Evolutionary conservation across 1,140 invertebrate genomes (phyloP).

Genomic region (Aphidius gifuensis): DNA sequence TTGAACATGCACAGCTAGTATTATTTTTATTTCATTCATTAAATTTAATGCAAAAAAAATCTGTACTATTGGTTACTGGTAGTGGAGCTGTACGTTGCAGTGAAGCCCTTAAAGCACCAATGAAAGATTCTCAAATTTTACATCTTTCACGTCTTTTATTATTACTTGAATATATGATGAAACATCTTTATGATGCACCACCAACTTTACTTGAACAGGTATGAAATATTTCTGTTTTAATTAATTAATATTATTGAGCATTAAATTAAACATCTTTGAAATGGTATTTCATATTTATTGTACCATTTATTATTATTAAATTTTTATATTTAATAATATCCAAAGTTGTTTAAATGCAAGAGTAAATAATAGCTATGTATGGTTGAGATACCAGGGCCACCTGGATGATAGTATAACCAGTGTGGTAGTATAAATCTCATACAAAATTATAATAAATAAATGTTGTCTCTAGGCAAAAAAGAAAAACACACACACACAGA

Average conservation of each 20-base stretch:
- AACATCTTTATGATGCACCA: slow-evolving; percentile 88
- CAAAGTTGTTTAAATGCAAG: slow-evolving; percentile 38
- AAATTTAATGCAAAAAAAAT: slow-evolving; percentile 95
- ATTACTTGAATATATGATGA: slow-evolving; percentile 93
- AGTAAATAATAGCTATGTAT: slow-evolving; percentile 27
- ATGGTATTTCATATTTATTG: not conserved
- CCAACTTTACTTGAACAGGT: slow-evolving; percentile 74
- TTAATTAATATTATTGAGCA: slow-evolving; percentile 5
- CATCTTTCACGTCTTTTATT: slow-evolving; percentile 80
- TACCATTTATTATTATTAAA: not conserved
- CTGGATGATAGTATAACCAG: slow-evolving; percentile 47
- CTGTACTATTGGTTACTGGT: slow-evolving; percentile 78
- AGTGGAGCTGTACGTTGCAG: slow-evolving; percentile 66
- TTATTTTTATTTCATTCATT: slow-evolving; percentile 92
- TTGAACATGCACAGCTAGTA: slow-evolving; percentile 91
- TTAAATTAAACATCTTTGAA: not conserved
- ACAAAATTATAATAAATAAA: slow-evolving; percentile 30
- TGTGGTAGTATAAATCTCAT: slow-evolving; percentile 53
- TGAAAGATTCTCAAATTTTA: slow-evolving; percentile 71
- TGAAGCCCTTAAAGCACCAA: slow-evolving; percentile 61
- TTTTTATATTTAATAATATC: slow-evolving; percentile 8
- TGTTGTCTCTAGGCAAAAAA: too few relatives aligned
- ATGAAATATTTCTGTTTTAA: slow-evolving; percentile 28
- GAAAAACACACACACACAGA: too few relatives aligned
- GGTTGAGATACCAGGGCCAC: slow-evolving; percentile 52